A percentile compares a stretch with the other conserved stretches of the same genome.
phyloP scores from a whole-genome alignment of 2,888 invertebrate genomes.

The Allolobophora icterica region DNA sequence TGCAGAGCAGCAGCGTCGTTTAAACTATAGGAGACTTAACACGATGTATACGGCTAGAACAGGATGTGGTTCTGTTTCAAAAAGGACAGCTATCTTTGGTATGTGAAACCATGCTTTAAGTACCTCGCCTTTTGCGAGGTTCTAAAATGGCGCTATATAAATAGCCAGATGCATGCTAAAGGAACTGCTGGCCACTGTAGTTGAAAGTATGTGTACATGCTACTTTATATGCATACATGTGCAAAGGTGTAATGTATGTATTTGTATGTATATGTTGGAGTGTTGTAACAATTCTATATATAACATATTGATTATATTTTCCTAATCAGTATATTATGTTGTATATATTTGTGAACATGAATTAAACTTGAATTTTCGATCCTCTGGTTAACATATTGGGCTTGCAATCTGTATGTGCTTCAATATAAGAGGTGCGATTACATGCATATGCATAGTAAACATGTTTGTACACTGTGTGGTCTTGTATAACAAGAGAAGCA shows the following conservation, averaged over 20 bases:
- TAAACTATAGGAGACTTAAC: constrained; percentile 8
- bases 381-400: not conserved
- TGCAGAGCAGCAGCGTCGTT: not conserved
- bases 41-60: not conserved
- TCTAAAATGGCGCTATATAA: not conserved
- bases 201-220: not conserved
- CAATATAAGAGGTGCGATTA: too few relatives aligned
- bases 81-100: not conserved
- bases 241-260: not conserved
- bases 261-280: not conserved
- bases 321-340: constrained; percentile 1
- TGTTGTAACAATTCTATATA: not conserved
- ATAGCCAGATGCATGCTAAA: not conserved
- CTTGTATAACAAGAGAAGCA: not conserved
- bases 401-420: too few relatives aligned
- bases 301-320: constrained; percentile 14
- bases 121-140: not conserved
- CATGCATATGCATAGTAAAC: too few relatives aligned
- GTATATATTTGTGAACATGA: constrained; percentile 17
- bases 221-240: not conserved
- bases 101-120: not conserved
- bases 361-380: constrained; percentile 17
- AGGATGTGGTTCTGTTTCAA: not conserved
- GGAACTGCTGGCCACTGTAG: not conserved
- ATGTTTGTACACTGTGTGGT: not conserved